Evolutionary conservation across 2,113 vertebrate genomes (phyloP), one percentile per base, ranked within the genome.

Genomic region (Protomyctophum bolini): DNA sequence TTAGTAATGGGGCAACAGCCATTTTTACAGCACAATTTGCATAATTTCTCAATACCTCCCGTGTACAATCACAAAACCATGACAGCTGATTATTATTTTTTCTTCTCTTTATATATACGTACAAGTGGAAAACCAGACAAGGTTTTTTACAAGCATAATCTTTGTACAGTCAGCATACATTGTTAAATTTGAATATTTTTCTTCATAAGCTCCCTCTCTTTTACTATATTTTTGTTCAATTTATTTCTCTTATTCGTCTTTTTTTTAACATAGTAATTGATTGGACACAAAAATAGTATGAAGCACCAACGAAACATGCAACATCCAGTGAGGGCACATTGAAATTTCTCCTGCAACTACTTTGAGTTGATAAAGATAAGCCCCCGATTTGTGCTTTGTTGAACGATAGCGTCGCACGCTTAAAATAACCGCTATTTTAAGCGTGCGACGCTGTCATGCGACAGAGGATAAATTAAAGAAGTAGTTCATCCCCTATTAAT

Each of bases 31-130:
- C 96, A 99, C 96, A 93, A 91, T 96, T 96, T 97, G 96, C 94
- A 95, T 97, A 96, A 95, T 88, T 95, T 94, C 92, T 95, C 94
- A 95, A 94, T 96, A 97, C 94, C 94, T 94, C 93, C 94, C 97
- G 96, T 97, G 91, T 96, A 97, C 94, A 95, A 95, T 92, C 97
- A 98, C 97, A 95, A 97, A 98, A 97, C 93, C 94, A 96, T 95
- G 94, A 96, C 95, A 92, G 91, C 91, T 86, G 65, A 83, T 87
- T 78, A 85, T 86, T 84, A 68, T 62, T 78, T 84, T 70, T 62
- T 90, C 84, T 80, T 84, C 73, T 92, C 94, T 95, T 96, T 21
- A 21, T 96, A 97, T 21, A 21, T 96, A 97, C 95, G 96, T 91
- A 95, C 91, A 92, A 95, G 86, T 96, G 94, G 92, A 96, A 97